Percentiles rank a stretch among this genome's conserved stretches.
phyloP scores from a whole-genome alignment of 2,113 vertebrate species.

The Rhynchomys soricoides region DNA sequence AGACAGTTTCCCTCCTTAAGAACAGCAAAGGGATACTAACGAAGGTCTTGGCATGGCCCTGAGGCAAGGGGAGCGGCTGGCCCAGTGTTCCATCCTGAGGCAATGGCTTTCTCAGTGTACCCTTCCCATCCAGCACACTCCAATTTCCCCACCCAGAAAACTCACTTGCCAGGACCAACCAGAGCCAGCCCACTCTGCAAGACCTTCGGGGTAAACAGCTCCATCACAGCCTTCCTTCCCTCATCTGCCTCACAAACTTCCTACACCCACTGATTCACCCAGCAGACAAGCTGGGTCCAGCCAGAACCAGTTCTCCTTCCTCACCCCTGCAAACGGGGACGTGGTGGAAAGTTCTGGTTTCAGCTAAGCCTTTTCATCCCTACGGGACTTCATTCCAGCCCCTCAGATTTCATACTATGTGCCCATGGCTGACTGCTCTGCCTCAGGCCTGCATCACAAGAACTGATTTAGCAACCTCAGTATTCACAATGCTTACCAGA shows the following conservation, averaged over 20 bases:
- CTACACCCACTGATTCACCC: background rate
- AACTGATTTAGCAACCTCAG: background rate
- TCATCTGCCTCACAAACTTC: slow-evolving; percentile 28
- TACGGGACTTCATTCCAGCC: background rate
- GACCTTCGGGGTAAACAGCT: slow-evolving; percentile 53
- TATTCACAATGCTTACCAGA: background rate
- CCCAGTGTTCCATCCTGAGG: background rate
- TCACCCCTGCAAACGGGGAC: background rate
- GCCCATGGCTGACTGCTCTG: background rate
- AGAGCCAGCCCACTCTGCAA: background rate
- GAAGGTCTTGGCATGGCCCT: background rate
- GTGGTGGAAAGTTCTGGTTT: background rate
- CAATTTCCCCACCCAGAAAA: slow-evolving; percentile 30
- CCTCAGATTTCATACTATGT: rapidly evolving
- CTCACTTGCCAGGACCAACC: background rate
- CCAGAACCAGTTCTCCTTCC: background rate
- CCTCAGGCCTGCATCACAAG: background rate
- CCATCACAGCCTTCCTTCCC: background rate
- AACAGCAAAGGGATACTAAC: background rate
- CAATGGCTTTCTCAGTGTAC: background rate
- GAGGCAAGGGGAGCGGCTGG: background rate
- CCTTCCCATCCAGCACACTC: background rate
- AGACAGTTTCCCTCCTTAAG: background rate
- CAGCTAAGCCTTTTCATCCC: background rate
- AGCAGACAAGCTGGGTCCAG: background rate